Evolutionary conservation across 2,888 invertebrate genomes (phyloP).

Genomic region (Amblyteles armatorius): DNA sequence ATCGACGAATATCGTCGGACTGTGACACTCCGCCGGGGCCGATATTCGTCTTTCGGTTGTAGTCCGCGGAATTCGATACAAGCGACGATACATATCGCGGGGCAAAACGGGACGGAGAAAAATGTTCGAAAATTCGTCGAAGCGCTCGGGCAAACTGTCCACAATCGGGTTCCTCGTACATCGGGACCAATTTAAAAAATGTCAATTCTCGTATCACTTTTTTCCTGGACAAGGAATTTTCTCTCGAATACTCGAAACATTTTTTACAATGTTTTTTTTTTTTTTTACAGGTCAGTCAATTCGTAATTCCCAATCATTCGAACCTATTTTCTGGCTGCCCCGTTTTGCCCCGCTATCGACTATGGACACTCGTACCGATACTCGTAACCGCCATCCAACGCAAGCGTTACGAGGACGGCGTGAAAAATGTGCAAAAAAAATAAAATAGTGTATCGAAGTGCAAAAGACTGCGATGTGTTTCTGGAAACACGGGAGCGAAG

Average conservation of each 20-base stretch:
- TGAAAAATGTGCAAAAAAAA: conserved; percentile 17
- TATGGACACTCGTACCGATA: background rate
- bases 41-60: background rate
- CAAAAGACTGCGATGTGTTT: conserved; percentile 53
- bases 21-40: background rate
- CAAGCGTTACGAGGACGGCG: conserved; percentile 9
- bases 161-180: too few species aligned
- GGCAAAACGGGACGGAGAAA: too few species aligned
- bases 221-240: background rate
- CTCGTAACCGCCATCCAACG: background rate
- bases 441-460: conserved; percentile 44
- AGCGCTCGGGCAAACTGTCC: too few species aligned
- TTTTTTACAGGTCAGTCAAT: too few species aligned
- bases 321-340: too few species aligned
- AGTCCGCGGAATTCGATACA: background rate
- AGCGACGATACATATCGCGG: background rate
- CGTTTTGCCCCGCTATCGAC: too few species aligned
- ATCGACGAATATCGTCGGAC: conserved; percentile 21
- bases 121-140: too few species aligned
- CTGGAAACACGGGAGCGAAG: conserved; percentile 45
- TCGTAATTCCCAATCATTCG: too few species aligned
- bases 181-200: too few species aligned
- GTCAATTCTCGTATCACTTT: too few species aligned
- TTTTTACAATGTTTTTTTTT: too few species aligned
- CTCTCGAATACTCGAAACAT: too few species aligned